Conservation (phyloP, 2,113 vertebrate genomes). For the Acrocephalus arundinaceus region DNA sequence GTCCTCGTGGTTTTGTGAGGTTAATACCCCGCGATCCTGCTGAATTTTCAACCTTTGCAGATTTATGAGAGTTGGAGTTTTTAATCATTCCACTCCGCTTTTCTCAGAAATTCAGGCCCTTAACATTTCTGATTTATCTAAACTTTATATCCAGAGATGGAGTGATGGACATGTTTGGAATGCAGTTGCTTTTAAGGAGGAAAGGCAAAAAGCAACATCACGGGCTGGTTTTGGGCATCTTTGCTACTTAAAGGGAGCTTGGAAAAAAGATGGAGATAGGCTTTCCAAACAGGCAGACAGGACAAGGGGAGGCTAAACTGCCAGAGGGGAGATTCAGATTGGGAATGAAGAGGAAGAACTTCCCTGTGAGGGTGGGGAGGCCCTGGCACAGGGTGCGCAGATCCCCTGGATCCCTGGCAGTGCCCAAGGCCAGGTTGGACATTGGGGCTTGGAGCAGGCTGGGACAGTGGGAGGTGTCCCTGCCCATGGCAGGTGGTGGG, state of each 20-base stretch:
- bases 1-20: background rate
- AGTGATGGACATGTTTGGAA: background rate
- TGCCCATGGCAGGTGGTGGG: background rate
- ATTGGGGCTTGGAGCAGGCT: fast-evolving
- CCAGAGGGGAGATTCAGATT: background rate
- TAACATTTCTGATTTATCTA: constrained; percentile 19
- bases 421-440: background rate
- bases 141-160: background rate
- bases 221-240: background rate
- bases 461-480: fast-evolving
- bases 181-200: background rate
- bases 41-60: constrained; percentile 16
- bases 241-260: background rate
- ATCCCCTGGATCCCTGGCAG: background rate
- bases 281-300: background rate
- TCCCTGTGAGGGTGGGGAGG: fast-evolving
- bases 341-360: background rate
- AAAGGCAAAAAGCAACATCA: background rate
- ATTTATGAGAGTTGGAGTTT: background rate
- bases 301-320: background rate
- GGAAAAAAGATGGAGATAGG: background rate
- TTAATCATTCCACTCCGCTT: constrained; percentile 12
- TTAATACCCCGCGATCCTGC: background rate
- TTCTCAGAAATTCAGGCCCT: background rate
- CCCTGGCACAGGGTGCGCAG: background rate